Percentiles rank a stretch among this genome's conserved stretches.
Evolutionary conservation across 1,140 invertebrate species (phyloP).

Genomic region (Euschistus heros): DNA sequence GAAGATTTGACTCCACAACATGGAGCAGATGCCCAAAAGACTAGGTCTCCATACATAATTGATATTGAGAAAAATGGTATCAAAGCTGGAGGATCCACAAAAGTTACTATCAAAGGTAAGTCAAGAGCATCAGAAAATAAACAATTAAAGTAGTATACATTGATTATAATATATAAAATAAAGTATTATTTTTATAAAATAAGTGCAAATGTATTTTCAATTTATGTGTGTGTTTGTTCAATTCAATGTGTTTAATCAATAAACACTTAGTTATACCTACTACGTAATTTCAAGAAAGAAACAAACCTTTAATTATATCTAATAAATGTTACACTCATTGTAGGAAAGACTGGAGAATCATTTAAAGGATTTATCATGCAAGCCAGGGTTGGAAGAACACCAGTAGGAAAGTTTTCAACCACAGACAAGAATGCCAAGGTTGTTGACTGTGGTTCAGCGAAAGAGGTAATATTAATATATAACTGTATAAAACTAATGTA

Average conservation of each 20-base stretch:
- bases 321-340: too few relatives aligned
- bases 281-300: too few relatives aligned
- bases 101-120: conserved; percentile 38
- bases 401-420: conserved; percentile 39
- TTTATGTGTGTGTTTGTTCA: too few relatives aligned
- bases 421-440: too few relatives aligned
- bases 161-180: too few relatives aligned
- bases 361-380: conserved; percentile 44
- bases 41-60: conserved; percentile 39
- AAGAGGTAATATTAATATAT: conserved; percentile 31
- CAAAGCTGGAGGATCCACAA: conserved; percentile 31
- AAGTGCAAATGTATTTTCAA: too few relatives aligned
- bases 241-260: too few relatives aligned
- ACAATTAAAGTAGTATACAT: too few relatives aligned
- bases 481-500: too few relatives aligned
- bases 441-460: conserved; percentile 36
- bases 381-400: conserved; percentile 37
- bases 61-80: conserved; percentile 38
- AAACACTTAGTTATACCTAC: too few relatives aligned
- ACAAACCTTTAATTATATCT: too few relatives aligned
- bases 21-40: conserved; percentile 35
- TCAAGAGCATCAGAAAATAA: background rate
- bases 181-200: too few relatives aligned
- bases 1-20: conserved; percentile 41
- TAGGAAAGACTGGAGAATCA: conserved; percentile 28